Evolutionary conservation across 2,113 vertebrate genomes (phyloP).

Genomic region (Scartelaos histophorus): DNA sequence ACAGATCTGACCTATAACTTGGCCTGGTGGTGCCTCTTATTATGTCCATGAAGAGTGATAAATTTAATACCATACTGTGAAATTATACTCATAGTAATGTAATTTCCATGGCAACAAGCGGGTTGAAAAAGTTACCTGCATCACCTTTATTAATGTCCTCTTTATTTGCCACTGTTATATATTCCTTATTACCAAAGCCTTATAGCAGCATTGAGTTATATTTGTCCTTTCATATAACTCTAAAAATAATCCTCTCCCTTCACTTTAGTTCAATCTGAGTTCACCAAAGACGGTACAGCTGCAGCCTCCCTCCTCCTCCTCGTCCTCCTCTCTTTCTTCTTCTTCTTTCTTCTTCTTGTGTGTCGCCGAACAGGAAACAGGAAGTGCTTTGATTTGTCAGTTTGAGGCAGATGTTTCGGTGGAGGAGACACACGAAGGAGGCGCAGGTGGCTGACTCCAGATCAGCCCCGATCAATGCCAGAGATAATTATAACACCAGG

Average conservation of each 20-base stretch:
- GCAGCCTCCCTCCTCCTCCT: not conserved
- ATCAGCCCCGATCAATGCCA: not conserved
- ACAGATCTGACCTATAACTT: too few relatives aligned
- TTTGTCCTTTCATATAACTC: not conserved
- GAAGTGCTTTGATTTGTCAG: slow-evolving; percentile 29
- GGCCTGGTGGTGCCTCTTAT: too few relatives aligned
- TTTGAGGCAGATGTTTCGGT: slow-evolving; percentile 19
- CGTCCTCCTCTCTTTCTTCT: slow-evolving; percentile 1
- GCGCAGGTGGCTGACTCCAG: slow-evolving; percentile 6
- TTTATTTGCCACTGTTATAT: not conserved
- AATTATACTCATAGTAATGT: too few relatives aligned
- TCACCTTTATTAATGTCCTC: too few relatives aligned
- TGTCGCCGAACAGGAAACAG: slow-evolving; percentile 14
- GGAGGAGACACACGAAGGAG: not conserved
- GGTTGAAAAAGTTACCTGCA: too few relatives aligned
- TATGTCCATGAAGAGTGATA: too few relatives aligned
- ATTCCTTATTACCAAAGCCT: not conserved
- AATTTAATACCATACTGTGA: too few relatives aligned
- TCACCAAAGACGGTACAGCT: slow-evolving; percentile 1
- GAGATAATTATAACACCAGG: slow-evolving; percentile 9
- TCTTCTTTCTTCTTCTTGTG: slow-evolving; percentile 10
- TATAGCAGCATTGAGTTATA: not conserved
- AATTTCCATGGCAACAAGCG: too few relatives aligned
- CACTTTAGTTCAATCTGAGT: not conserved
- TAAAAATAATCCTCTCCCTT: not conserved